A percentile compares a stretch with the other conserved stretches of the same genome.
These are phyloP conservation scores for Xiphydria camelus DNA, from an alignment of 2,888 invertebrate genomes.

Conservation along the genomic window DNA sequence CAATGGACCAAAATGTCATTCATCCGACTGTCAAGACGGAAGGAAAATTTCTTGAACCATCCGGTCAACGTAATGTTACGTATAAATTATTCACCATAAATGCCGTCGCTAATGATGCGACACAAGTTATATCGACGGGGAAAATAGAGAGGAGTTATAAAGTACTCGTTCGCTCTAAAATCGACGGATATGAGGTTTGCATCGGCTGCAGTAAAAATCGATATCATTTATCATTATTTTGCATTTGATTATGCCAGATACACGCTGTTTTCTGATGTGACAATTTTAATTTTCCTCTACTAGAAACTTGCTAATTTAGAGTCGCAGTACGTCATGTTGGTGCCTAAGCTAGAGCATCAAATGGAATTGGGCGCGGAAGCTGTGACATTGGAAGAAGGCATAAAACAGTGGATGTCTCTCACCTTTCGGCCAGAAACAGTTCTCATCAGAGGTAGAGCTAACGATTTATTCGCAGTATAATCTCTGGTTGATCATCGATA, in stretches of 20 bases:
- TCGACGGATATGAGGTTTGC: slow-evolving; percentile 36
- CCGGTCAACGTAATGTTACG: slow-evolving; percentile 20
- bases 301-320: slow-evolving; percentile 24
- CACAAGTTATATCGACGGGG: slow-evolving; percentile 34
- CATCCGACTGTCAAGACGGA: too few relatives aligned
- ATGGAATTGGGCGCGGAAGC: slow-evolving; percentile 37
- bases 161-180: slow-evolving; percentile 39
- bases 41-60: background rate
- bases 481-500: background rate
- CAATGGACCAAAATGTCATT: too few relatives aligned
- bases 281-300: slow-evolving; percentile 1
- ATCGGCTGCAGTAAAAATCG: background rate
- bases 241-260: too few relatives aligned
- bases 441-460: slow-evolving; percentile 32
- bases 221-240: background rate
- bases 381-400: slow-evolving; percentile 37
- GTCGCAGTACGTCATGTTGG: slow-evolving; percentile 26
- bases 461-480: background rate
- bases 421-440: slow-evolving; percentile 33
- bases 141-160: slow-evolving; percentile 32
- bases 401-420: slow-evolving; percentile 40
- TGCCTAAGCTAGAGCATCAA: slow-evolving; percentile 43
- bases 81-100: slow-evolving; percentile 37
- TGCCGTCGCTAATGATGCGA: slow-evolving; percentile 25
- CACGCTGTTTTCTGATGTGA: too few relatives aligned